phyloP scores from a whole-genome alignment of 2,888 invertebrate species.

The Chironomus riparius region DNA sequence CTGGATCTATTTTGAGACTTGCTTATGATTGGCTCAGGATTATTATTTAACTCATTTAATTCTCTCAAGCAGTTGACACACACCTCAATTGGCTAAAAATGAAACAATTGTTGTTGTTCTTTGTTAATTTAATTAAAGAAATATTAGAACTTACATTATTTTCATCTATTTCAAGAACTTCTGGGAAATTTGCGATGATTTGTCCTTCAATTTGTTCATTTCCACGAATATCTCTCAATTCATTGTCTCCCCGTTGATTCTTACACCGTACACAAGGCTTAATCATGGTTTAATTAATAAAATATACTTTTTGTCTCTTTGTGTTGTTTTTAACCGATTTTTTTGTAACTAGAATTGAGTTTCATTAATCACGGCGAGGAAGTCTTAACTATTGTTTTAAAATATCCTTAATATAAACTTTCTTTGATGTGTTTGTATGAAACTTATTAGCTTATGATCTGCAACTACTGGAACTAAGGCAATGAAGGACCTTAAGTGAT shows the following conservation, averaged over 20 bases:
- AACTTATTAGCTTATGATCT: too few relatives aligned
- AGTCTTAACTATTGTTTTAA: too few relatives aligned
- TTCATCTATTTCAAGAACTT: background rate
- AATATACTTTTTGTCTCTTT: background rate
- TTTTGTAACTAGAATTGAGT: too few relatives aligned
- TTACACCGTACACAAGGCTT: background rate
- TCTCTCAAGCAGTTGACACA: background rate
- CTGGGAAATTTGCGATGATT: background rate
- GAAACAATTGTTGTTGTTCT: background rate
- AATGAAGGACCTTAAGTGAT: too few relatives aligned
- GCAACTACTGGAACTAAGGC: too few relatives aligned
- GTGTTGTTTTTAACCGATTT: too few relatives aligned
- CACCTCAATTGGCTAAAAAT: background rate
- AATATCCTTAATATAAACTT: too few relatives aligned
- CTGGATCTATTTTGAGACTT: background rate
- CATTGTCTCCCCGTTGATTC: background rate
- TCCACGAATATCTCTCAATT: background rate
- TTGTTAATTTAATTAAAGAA: background rate
- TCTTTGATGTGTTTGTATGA: too few relatives aligned
- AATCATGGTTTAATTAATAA: background rate
- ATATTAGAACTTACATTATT: background rate
- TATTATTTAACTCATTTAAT: background rate
- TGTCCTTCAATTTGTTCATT: background rate
- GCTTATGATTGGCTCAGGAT: too few relatives aligned
- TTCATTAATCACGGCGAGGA: too few relatives aligned